These are phyloP conservation scores for Laticauda colubrina DNA, from an alignment of 2,113 vertebrate genomes.

Conservation along the genomic window DNA sequence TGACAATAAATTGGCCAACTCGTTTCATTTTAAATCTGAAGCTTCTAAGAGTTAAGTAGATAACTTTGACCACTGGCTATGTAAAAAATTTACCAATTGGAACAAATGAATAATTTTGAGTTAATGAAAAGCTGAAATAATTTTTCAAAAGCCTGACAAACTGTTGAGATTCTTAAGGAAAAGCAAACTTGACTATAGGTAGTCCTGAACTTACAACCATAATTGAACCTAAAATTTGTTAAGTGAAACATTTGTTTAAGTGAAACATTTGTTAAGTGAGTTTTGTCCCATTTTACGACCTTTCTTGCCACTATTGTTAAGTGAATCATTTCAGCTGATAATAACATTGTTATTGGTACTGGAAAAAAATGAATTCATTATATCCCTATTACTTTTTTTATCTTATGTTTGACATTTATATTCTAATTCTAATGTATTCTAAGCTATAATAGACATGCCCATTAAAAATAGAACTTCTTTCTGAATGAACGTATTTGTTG, in stretches of 20 bases:
- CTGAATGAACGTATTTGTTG: not conserved
- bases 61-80: not conserved
- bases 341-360: not conserved
- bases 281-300: not conserved
- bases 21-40: constrained; percentile 18
- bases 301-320: not conserved
- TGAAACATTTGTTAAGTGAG: not conserved
- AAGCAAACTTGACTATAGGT: not conserved
- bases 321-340: not conserved
- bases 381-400: not conserved
- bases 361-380: not conserved
- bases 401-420: not conserved
- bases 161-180: not conserved
- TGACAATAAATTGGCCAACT: not conserved
- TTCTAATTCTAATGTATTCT: not conserved
- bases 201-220: not conserved
- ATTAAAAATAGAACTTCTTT: not conserved
- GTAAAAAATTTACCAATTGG: constrained; percentile 10
- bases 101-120: constrained; percentile 10
- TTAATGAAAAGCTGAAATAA: not conserved
- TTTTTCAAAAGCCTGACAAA: not conserved
- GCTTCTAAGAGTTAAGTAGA: constrained; percentile 38
- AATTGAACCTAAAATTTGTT: not conserved
- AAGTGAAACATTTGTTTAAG: not conserved
- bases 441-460: not conserved